Percentiles rank a stretch among this genome's conserved stretches.
These are phyloP conservation scores for Hippocampus comes DNA, from an alignment of 2,113 vertebrate species.

Conservation along the genomic window DNA sequence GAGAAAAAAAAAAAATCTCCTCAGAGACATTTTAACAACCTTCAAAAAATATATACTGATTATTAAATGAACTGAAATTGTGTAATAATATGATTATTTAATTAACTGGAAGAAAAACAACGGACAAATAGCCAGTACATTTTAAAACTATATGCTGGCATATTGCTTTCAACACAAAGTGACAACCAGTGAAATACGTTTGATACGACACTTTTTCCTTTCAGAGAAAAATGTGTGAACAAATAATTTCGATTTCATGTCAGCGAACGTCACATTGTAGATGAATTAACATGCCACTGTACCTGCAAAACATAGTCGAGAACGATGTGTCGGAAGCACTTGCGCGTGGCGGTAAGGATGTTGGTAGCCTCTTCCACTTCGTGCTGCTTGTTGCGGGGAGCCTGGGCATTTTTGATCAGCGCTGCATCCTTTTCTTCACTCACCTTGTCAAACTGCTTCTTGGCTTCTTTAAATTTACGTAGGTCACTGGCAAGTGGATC, in stretches of 20 bases:
- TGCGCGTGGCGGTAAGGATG: conserved; percentile 91
- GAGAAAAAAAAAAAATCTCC: neutral
- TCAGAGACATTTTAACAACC: neutral
- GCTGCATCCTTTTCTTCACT: conserved; percentile 97
- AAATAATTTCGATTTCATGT: neutral
- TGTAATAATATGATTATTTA: no score
- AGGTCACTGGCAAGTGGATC: conserved; percentile 79
- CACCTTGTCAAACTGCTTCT: conserved; percentile 98
- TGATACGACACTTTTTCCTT: no score
- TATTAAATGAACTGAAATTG: neutral
- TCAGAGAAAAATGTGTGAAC: no score
- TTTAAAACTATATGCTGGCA: no score
- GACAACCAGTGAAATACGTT: no score
- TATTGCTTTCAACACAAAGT: no score
- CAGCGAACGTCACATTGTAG: neutral
- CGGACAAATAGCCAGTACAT: no score
- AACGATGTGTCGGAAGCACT: conserved; percentile 94
- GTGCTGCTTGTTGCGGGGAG: conserved; percentile 91
- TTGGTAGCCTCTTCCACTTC: conserved; percentile 95
- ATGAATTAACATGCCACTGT: neutral
- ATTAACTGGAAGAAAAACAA: no score
- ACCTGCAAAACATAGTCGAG: conserved; percentile 98
- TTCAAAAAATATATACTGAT: neutral
- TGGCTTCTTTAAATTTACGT: conserved; percentile 95
- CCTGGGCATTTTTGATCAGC: conserved; percentile 91